Conservation (phyloP, 2,797 vertebrate species). For the Aplochiton taeniatus region DNA sequence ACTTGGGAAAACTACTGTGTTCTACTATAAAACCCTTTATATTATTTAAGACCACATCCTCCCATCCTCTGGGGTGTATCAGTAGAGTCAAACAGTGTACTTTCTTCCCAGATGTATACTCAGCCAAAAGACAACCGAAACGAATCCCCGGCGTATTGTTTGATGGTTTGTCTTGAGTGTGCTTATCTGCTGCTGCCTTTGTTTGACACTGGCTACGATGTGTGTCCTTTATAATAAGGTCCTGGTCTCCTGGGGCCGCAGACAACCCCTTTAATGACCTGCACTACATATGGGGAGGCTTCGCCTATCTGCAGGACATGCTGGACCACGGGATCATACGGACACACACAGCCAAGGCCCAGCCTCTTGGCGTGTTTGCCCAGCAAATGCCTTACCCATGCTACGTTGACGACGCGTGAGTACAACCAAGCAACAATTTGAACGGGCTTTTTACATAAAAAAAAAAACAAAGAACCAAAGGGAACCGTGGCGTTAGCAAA, state of each 20-base stretch:
- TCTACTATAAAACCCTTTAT: no score
- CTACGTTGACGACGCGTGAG: constrained; percentile 91
- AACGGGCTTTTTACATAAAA: constrained; percentile 20
- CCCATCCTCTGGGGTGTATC: no score
- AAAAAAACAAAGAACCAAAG: constrained; percentile 44
- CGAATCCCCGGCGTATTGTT: no score
- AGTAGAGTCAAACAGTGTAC: no score
- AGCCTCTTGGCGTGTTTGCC: constrained; percentile 86
- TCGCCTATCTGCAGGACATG: constrained; percentile 92
- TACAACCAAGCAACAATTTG: constrained; percentile 47
- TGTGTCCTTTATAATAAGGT: constrained; percentile 79
- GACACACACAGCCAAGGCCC: constrained; percentile 75
- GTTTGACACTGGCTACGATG: constrained; percentile 30
- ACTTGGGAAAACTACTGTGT: no score
- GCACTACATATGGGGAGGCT: constrained; percentile 95
- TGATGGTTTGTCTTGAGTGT: no score
- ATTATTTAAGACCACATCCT: no score
- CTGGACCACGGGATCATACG: constrained; percentile 88
- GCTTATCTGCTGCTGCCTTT: constrained; percentile 13
- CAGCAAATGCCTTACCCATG: constrained; percentile 99
- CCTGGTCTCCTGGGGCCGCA: constrained; percentile 90
- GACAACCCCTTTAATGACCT: constrained; percentile 89
- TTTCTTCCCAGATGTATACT: no score
- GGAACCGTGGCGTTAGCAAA: constrained; percentile 23
- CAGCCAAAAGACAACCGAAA: no score